Base-by-base conservation (phyloP, 2,797 vertebrate species). In the Lemur catta region DNA sequence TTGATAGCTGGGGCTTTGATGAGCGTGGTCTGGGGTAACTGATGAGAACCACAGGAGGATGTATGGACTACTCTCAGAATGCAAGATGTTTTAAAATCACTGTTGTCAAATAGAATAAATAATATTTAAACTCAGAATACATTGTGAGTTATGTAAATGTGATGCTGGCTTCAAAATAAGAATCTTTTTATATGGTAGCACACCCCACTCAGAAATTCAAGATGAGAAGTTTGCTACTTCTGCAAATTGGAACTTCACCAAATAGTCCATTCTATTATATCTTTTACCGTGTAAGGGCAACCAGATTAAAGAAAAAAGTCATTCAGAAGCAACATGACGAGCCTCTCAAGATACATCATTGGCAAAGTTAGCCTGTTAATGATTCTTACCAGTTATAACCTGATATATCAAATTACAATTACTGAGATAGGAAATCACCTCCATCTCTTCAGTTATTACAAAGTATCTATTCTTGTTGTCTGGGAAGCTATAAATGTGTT, bases 81-180 rank as follows among this genome's bases (percentile, higher is more conserved):
- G 48, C n/a, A 76, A 57, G 59, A 33, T 46, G 18, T 95, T 91
- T 84, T 48, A 72, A 82, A 91, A 76, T 80, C 41, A 84, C 0
- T 0, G 13, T 35, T 67, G 17, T 87, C 67, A 91, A 84, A 84
- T 43, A 55, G 46, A 67, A 75, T 69, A n/a, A 50, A 46, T 74
- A 95, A 79, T 82, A 84, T 48, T 89, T 72, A 87, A 95, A 79
- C 48, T 72, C 59, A 57, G 91, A 65, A 89, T 67, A 4, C 7
- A 14, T 93, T 78, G 22, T 52, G 20, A 90, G 7, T 89, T 94
- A 24, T 43, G 18, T 74, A 71, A 89, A 78, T 93, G 35, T 79
- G 80, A 72, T 30, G 14, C 22, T 69, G 30, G 30, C 50, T 89
- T 91, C 57, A 75, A 57, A 86, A 57, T 82, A 74, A 90, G 72